Base-by-base conservation (phyloP, 2,113 vertebrate species). In the Ailuropoda melanoleuca region DNA sequence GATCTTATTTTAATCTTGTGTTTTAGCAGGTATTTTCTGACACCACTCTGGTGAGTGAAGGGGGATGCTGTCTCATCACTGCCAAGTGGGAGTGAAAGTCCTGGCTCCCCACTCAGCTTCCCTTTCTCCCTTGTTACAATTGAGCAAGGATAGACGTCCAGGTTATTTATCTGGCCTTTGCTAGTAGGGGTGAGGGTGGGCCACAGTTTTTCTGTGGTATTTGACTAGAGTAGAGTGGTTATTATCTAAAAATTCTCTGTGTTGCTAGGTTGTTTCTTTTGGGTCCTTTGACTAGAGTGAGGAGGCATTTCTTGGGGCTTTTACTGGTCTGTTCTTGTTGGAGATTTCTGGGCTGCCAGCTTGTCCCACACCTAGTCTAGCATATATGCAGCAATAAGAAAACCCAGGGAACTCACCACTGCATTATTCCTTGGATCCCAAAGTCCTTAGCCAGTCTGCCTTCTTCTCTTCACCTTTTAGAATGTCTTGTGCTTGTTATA, bases 1-100 rank as follows among this genome's bases (percentile, higher is more conserved):
- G 31, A 48, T 86, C 26, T 90, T 50, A 94, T 70, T 90, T 77
- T 84, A 93, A 75, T 55, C 29, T 78, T 87, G 17, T 55, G 37
- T 91, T 72, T 94, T 60, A 88, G 37, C 43, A 95, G 75, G 43
- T 31, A 46, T 93, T 96, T 88, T 93, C 48, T 96, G 85, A 80
- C 34, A 86, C 13, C 2, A 66, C 29, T 90, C 24, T 15, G 7
- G 46, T 72, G 18, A 62, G 55, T 95, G 12, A 97, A 80, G 43
- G 75, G 48, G 8, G n/a, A 80, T 29, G 56, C 68, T 80, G 10
- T 64, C 26, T 93, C 18, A 9, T 58, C 72, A 66, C 8, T 92
- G 48, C 8, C n/a, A 72, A 64, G 34, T 50, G 55, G 31, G 29
- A 95, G 13, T 62, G 2, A 11, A 80, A 74, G 72, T 87, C 46